A percentile compares a stretch with the other conserved stretches of the same genome.
phyloP scores from a whole-genome alignment of 1,140 invertebrate species.

The Diabrotica undecimpunctata region DNA sequence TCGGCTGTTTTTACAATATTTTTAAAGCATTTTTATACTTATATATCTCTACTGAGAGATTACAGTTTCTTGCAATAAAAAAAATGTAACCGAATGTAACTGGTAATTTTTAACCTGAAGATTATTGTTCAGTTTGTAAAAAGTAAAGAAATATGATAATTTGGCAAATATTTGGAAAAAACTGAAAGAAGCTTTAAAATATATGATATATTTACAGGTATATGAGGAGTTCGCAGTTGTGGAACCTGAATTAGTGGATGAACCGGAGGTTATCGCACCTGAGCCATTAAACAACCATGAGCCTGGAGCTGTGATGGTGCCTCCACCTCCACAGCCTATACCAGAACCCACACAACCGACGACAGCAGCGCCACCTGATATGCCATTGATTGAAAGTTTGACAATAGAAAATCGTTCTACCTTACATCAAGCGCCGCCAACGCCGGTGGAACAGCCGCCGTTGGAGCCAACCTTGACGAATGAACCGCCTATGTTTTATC shows the following conservation, averaged over 20 bases:
- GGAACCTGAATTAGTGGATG: slow-evolving; percentile 25
- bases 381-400: slow-evolving; percentile 9
- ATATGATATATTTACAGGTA: slow-evolving; percentile 5
- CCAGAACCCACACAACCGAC: neutral
- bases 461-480: slow-evolving; percentile 17
- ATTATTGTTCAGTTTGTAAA: no score
- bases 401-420: slow-evolving; percentile 12
- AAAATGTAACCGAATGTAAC: no score
- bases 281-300: slow-evolving; percentile 17
- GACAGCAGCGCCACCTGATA: neutral
- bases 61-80: no score
- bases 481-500: slow-evolving; percentile 25
- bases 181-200: neutral
- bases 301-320: neutral
- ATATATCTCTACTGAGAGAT: no score
- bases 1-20: no score
- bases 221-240: slow-evolving; percentile 20
- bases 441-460: slow-evolving; percentile 11
- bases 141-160: no score
- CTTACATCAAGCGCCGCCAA: slow-evolving; percentile 5
- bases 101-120: no score
- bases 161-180: no score
- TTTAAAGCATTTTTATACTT: no score
- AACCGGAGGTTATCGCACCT: slow-evolving; percentile 8
- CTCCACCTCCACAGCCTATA: neutral